Percentiles rank a stretch among this genome's conserved stretches.
Conservation (phyloP, 2,797 vertebrate species). For the Sebastes itinus region DNA sequence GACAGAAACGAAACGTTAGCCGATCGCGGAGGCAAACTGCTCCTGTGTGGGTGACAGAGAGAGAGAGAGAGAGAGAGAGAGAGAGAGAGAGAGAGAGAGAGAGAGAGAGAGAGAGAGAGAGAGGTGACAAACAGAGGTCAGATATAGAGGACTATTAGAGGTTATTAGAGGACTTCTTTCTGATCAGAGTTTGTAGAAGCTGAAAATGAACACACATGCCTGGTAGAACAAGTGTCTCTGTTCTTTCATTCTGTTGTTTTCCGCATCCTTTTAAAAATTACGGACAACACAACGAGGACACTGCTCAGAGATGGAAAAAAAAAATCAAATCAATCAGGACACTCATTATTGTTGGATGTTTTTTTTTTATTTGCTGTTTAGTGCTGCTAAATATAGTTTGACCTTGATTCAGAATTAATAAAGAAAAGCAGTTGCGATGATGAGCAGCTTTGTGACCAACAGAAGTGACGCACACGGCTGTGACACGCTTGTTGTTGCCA, state of each 20-base stretch:
- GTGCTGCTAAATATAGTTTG: background rate
- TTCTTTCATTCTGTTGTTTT: background rate
- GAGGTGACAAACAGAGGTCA: background rate
- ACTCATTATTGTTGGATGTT: background rate
- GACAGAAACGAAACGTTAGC: conserved; percentile 88
- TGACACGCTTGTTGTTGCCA: too few relatives aligned
- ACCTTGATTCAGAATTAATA: background rate
- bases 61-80: background rate
- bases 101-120: background rate
- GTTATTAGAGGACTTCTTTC: background rate
- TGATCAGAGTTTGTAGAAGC: background rate
- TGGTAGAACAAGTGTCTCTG: background rate
- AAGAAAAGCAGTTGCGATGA: background rate
- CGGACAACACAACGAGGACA: background rate
- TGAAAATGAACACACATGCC: background rate
- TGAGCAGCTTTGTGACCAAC: background rate
- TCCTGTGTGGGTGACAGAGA: conserved; percentile 64
- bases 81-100: background rate
- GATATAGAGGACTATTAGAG: background rate
- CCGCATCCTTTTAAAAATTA: background rate
- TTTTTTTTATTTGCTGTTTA: background rate
- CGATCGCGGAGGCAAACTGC: conserved; percentile 84
- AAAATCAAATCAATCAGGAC: background rate
- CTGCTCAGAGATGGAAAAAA: background rate
- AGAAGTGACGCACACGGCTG: too few relatives aligned